Evolutionary conservation across 1,140 invertebrate species (phyloP).

Genomic region (Hydropsyche tenuis): DNA sequence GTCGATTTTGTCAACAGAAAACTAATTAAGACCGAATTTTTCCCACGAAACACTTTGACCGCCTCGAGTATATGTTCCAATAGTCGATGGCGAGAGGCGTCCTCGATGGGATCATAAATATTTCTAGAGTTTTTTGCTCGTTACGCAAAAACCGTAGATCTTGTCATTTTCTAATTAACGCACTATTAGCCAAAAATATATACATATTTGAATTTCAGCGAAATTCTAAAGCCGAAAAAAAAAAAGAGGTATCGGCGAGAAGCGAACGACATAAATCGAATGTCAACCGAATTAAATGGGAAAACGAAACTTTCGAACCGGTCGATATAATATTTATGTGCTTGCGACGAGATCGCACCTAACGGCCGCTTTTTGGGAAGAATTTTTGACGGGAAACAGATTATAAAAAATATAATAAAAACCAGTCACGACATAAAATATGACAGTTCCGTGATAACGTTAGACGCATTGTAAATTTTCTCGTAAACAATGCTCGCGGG

Average conservation of each 20-base stretch:
- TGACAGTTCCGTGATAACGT: constrained; percentile 34
- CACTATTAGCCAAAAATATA: not conserved
- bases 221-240: not conserved
- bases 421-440: constrained; percentile 25
- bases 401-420: not conserved
- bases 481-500: constrained; percentile 33
- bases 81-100: not conserved
- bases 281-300: constrained; percentile 6
- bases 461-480: constrained; percentile 30
- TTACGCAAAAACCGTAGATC: constrained; percentile 10
- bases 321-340: constrained; percentile 19
- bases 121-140: constrained; percentile 23
- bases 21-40: constrained; percentile 13
- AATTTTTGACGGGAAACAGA: constrained; percentile 5
- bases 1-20: constrained; percentile 4
- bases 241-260: not conserved
- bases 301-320: constrained; percentile 23
- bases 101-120: constrained; percentile 15
- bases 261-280: constrained; percentile 13
- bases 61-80: too few relatives aligned
- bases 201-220: constrained; percentile 2
- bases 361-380: not conserved
- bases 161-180: constrained; percentile 22
- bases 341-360: constrained; percentile 1
- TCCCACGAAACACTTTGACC: constrained; percentile 15